These are phyloP conservation scores for Meloidogyne exigua DNA, from an alignment of 1,140 invertebrate species.

Conservation along the genomic window DNA sequence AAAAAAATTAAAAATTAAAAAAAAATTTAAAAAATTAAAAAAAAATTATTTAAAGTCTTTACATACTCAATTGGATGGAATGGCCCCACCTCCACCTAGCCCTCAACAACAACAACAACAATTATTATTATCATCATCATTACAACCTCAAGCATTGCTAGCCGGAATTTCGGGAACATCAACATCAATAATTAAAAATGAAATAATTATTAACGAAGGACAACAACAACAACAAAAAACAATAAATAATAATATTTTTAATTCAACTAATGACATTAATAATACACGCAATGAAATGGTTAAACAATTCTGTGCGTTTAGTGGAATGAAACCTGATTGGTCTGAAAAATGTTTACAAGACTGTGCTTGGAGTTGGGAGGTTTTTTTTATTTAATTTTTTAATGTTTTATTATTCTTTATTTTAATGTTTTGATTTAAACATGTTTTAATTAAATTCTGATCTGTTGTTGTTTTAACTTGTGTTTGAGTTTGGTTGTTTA, in stretches of 20 bases:
- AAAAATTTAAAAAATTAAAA: slow-evolving; percentile 5
- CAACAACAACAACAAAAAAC: slow-evolving; percentile 20
- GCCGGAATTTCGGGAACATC: background rate
- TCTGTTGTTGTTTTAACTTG: too few relatives aligned
- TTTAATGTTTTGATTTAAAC: too few relatives aligned
- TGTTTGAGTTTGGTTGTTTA: too few relatives aligned
- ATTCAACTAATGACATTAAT: background rate
- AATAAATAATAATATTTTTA: background rate
- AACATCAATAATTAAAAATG: background rate
- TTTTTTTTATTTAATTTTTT: slow-evolving; percentile 16
- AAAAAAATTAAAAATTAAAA: background rate
- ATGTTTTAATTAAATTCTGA: too few relatives aligned
- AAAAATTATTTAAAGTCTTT: background rate
- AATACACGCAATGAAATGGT: slow-evolving; percentile 35
- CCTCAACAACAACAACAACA: slow-evolving; percentile 3
- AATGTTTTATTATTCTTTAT: background rate
- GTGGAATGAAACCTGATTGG: slow-evolving; percentile 49
- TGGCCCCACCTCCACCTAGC: slow-evolving; percentile 30
- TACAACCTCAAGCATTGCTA: background rate
- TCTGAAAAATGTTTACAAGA: slow-evolving; percentile 44
- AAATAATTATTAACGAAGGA: background rate
- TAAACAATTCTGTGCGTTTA: slow-evolving; percentile 38
- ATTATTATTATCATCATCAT: background rate
- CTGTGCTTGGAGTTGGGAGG: slow-evolving; percentile 36
- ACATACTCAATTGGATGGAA: slow-evolving; percentile 26